These are phyloP conservation scores for Zeus faber DNA, from an alignment of 2,113 vertebrate species.

Conservation along the genomic window DNA sequence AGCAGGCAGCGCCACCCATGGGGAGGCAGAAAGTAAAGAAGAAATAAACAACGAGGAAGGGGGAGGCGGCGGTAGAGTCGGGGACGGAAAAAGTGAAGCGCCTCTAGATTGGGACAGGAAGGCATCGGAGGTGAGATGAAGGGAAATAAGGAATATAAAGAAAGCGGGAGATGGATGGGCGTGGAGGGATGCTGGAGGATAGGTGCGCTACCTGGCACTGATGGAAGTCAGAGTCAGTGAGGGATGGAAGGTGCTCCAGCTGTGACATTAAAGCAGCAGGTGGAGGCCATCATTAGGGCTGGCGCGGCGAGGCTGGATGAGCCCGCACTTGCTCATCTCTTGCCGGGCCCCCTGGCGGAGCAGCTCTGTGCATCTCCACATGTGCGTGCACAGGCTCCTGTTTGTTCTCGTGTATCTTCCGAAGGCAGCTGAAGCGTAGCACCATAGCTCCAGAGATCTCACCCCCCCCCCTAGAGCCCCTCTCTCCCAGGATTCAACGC, in stretches of 20 bases:
- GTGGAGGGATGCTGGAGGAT: slow-evolving; percentile 42
- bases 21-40: background rate
- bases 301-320: slow-evolving; percentile 91
- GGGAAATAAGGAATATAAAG: slow-evolving; percentile 47
- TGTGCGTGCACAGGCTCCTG: background rate
- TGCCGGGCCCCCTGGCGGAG: slow-evolving; percentile 50
- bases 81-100: background rate
- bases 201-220: slow-evolving; percentile 59
- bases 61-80: slow-evolving; percentile 13
- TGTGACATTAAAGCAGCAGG: slow-evolving; percentile 99
- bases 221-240: slow-evolving; percentile 82
- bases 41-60: slow-evolving; percentile 7
- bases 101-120: background rate
- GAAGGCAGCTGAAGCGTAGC: slow-evolving; percentile 51
- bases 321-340: slow-evolving; percentile 89
- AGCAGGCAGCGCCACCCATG: background rate
- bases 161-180: slow-evolving; percentile 4
- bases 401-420: slow-evolving; percentile 11
- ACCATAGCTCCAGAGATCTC: slow-evolving; percentile 54
- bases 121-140: slow-evolving; percentile 17
- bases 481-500: slow-evolving; percentile 19
- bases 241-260: slow-evolving; percentile 94
- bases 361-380: slow-evolving; percentile 5
- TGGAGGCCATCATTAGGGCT: slow-evolving; percentile 97
- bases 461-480: slow-evolving; percentile 32